Percentiles rank a stretch among this genome's conserved stretches.
These are phyloP conservation scores for Busseola fusca DNA, from an alignment of 2,888 invertebrate genomes.

Conservation along the genomic window DNA sequence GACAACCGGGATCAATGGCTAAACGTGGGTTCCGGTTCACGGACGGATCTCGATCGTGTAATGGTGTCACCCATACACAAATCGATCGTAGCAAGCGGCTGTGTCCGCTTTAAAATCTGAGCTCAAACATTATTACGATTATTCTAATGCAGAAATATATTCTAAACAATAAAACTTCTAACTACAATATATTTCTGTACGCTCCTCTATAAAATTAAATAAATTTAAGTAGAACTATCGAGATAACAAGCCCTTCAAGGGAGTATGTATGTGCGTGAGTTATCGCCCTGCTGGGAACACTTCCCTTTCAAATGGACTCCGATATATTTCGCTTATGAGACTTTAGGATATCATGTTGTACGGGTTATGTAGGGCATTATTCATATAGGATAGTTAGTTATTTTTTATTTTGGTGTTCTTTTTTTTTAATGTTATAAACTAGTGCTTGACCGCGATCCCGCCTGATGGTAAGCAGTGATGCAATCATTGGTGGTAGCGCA, in stretches of 20 bases:
- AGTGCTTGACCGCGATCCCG: too few species aligned
- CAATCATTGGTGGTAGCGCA: too few species aligned
- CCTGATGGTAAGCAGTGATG: too few species aligned
- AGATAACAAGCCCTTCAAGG: constrained; percentile 59
- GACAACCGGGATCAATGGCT: background rate
- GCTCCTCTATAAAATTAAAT: constrained; percentile 53
- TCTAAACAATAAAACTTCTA: constrained; percentile 16
- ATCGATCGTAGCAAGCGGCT: background rate
- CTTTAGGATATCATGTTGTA: constrained; percentile 57
- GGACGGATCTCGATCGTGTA: background rate
- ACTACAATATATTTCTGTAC: constrained; percentile 7
- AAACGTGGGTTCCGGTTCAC: background rate
- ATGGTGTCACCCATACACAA: background rate
- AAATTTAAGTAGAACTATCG: constrained; percentile 58
- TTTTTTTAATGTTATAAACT: too few species aligned
- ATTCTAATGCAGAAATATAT: constrained; percentile 2
- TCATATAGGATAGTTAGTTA: constrained; percentile 20
- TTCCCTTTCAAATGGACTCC: constrained; percentile 62
- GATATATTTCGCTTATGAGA: constrained; percentile 64
- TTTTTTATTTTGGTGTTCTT: constrained; percentile 17
- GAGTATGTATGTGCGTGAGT: constrained; percentile 44
- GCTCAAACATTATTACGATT: background rate
- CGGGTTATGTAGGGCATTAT: constrained; percentile 34
- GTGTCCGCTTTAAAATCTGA: background rate
- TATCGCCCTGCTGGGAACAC: constrained; percentile 58